Base-by-base conservation (phyloP, 2,888 invertebrate genomes). In the Odontocerum albicorne region DNA sequence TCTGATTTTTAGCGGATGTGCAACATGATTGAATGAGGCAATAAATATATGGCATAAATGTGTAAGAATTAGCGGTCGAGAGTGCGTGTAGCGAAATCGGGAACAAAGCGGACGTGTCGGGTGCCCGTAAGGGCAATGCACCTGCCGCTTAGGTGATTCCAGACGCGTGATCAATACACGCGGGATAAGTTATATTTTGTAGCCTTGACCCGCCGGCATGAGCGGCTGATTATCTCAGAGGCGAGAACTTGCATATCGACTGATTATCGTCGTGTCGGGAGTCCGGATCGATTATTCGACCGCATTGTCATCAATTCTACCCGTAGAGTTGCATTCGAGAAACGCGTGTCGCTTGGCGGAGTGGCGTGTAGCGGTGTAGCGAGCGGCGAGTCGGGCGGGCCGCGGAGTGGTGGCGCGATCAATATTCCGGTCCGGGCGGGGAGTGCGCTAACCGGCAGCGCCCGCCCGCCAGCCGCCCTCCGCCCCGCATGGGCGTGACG, bases 351-450 rank as follows among this genome's bases (percentile, higher is more conserved):
- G 77, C 77, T 75, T 77, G 75, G 74, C 74, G 75, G 74, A 43
- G 20, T 10, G 3, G 27, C 10, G 20, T 21, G 38, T 21, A 19
- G 38, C 7, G 43, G 50, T 63, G 57, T 65, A 68, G 31, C 6
- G 27, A 73, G 73, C 74, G 76, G 75, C 74, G 75, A 71, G 69
- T 66, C 66, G 66, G 35, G 50, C 51, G 59, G 60, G 62, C 45
- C 60, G 64, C 65, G 65, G 66, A 65, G 65, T 63, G 64, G 61
- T 63, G 64, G 59, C 63, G 59, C 65, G 68, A 69, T 69, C 70
- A 69, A 69, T 70, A 66, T 66, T 70, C 75, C 75, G 68, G 67
- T 75, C 77, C 72, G 39, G 73, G 73, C 76, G 74, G 75, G 76
- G 77, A 75, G 75, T 75, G 74, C 76, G 72, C 72, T 74, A 44